Base-by-base conservation (phyloP, 92 coral and sea anemone species). In the Siderastrea radians region DNA sequence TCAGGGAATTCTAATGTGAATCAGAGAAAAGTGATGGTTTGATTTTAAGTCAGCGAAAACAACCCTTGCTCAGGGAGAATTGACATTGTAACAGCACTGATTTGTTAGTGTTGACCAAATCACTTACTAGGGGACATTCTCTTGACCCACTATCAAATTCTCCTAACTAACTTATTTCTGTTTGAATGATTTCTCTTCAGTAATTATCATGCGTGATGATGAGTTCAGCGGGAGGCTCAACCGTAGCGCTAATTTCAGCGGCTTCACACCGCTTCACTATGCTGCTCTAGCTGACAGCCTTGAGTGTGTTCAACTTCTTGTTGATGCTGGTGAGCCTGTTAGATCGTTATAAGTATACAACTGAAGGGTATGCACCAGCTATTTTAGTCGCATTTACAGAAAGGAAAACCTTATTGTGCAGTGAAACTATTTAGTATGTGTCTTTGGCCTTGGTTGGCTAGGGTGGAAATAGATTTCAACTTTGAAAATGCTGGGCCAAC, bases 241-340 rank as follows among this genome's bases (percentile, higher is more conserved):
- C 86, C 94, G 94, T 68, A 93, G 95, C 66, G 99, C 98, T 46
- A 92, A 97, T 92, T 97, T 97, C 81, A 94, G 89, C 49, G 98
- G 98, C 60, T 97, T 97, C 66, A 97, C 99, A 61, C 97, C 99
- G 8, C 90, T 97, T n/a, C 99, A 97, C 66, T 97, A 97, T 89
- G 99, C 99, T 14, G 94, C 95, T 49, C 96, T 97, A 53, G 83
- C 87, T 46, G 96, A 96, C 87, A 94, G 95, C 72, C 86, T 82
- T 85, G 97, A 97, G 71, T 94, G 97, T 59, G 95, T 91, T 5
- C 88, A 68, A 1, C 90, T 95, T 26, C 94, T 97, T 55, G 89
- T 97, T 6, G 86, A 94, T 49, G 93, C 94, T 90, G 99, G 99
- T 97, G 83, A 64, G 74, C 12, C 10, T 53, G 26, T 43, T 0